These are phyloP conservation scores for Pseudochromis fuscus DNA, from an alignment of 2,797 vertebrate genomes.

Conservation along the genomic window DNA sequence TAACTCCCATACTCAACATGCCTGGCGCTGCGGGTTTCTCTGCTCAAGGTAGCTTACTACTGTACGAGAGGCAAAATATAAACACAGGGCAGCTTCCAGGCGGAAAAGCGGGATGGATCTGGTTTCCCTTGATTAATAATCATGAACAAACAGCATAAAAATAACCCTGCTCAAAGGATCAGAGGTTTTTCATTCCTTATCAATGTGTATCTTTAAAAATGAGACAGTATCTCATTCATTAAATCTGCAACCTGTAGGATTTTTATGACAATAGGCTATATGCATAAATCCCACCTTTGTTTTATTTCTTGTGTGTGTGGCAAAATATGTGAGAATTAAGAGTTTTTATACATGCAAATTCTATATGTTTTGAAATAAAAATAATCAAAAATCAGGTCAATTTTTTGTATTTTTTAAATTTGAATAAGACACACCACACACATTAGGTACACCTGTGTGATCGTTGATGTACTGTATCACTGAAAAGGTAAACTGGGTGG, in stretches of 20 bases:
- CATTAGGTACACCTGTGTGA: too few species aligned
- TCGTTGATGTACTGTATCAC: too few species aligned
- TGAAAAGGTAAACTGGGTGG: too few species aligned
- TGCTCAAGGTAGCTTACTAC: conserved; percentile 73
- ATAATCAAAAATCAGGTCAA: too few species aligned
- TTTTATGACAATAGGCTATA: conserved; percentile 25
- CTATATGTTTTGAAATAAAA: too few species aligned
- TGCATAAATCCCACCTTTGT: background rate
- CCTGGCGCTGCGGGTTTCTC: conserved; percentile 80
- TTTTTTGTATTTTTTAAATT: too few species aligned
- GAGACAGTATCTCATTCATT: conserved; percentile 54
- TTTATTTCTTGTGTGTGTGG: background rate
- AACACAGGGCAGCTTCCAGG: conserved; percentile 49
- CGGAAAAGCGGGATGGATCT: background rate
- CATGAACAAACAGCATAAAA: background rate
- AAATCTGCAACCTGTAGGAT: conserved; percentile 68
- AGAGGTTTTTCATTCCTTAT: background rate
- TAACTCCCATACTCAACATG: conserved; percentile 78
- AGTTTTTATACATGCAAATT: too few species aligned
- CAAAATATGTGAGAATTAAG: too few species aligned
- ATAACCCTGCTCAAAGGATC: background rate
- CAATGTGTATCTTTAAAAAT: conserved; percentile 53
- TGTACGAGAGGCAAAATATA: conserved; percentile 47
- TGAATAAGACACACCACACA: too few species aligned
- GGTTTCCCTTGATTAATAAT: too few species aligned